phyloP scores from a whole-genome alignment of 2,113 vertebrate species.

The Catharus minimus region DNA sequence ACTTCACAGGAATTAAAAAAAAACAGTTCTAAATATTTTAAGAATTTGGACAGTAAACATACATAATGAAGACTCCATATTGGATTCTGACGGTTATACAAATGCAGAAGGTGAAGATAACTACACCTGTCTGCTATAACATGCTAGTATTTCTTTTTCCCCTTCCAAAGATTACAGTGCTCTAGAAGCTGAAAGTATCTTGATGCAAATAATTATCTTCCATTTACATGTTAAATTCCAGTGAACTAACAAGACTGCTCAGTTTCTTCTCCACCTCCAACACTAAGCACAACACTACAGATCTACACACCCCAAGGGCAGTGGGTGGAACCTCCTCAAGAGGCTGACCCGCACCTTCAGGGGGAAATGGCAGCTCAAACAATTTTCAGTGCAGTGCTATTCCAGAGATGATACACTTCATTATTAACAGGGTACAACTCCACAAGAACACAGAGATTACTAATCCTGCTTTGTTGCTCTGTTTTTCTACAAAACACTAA shows the following conservation, averaged over 20 bases:
- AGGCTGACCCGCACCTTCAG: accelerated
- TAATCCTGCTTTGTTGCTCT: background rate
- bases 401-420: background rate
- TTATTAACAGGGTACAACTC: background rate
- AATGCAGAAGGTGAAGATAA: background rate
- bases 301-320: background rate
- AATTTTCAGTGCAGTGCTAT: background rate
- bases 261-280: background rate
- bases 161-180: background rate
- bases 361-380: background rate
- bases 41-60: background rate
- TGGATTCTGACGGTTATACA: background rate
- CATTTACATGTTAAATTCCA: background rate
- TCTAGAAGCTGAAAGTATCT: background rate
- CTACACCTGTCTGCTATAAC: background rate
- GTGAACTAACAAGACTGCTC: background rate
- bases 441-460: background rate
- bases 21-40: background rate
- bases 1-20: background rate
- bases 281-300: background rate
- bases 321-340: background rate
- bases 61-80: background rate
- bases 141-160: background rate
- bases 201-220: background rate
- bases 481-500: background rate